phyloP scores from a whole-genome alignment of 2,888 invertebrate species.

The Amiota minor region DNA sequence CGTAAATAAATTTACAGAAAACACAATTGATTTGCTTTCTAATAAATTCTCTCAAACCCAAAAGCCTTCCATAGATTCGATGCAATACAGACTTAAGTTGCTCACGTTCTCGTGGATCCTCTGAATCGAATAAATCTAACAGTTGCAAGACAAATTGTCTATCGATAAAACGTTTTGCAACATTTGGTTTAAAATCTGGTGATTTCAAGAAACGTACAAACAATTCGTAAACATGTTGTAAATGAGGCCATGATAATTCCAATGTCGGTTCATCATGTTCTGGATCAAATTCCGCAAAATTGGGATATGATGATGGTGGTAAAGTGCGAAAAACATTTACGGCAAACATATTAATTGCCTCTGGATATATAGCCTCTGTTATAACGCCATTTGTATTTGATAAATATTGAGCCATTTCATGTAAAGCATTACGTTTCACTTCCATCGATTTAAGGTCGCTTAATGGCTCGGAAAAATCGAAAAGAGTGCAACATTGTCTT shows the following conservation, averaged over 20 bases:
- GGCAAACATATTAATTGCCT: slow-evolving; percentile 97
- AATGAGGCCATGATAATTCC: slow-evolving; percentile 99
- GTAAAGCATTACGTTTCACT: slow-evolving; percentile 95
- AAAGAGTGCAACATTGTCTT: slow-evolving; percentile 97
- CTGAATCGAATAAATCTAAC: slow-evolving; percentile 98
- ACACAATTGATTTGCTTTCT: slow-evolving; percentile 99
- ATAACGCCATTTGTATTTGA: slow-evolving; percentile 86
- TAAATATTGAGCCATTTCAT: slow-evolving; percentile 98
- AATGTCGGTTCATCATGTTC: slow-evolving; percentile 99
- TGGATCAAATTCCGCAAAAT: slow-evolving; percentile 94
- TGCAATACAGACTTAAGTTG: slow-evolving; percentile 99
- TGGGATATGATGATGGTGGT: slow-evolving; percentile 94
- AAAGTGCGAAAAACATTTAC: slow-evolving; percentile 98
- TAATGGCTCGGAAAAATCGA: slow-evolving; percentile 98
- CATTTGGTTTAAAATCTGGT: slow-evolving; percentile 97
- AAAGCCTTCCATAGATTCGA: slow-evolving; percentile 99
- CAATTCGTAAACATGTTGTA: slow-evolving; percentile 98
- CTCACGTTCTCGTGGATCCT: slow-evolving; percentile 99
- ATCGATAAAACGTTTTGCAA: slow-evolving; percentile 86
- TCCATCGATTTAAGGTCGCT: slow-evolving; percentile 99
- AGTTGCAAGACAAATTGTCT: slow-evolving; percentile 99
- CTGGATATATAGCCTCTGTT: slow-evolving; percentile 97
- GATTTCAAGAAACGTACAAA: slow-evolving; percentile 98
- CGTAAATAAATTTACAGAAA: no score
- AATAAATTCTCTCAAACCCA: slow-evolving; percentile 98